A percentile compares a stretch with the other conserved stretches of the same genome.
phyloP scores from a whole-genome alignment of 1,140 invertebrate species.

The Nomia melanderi region DNA sequence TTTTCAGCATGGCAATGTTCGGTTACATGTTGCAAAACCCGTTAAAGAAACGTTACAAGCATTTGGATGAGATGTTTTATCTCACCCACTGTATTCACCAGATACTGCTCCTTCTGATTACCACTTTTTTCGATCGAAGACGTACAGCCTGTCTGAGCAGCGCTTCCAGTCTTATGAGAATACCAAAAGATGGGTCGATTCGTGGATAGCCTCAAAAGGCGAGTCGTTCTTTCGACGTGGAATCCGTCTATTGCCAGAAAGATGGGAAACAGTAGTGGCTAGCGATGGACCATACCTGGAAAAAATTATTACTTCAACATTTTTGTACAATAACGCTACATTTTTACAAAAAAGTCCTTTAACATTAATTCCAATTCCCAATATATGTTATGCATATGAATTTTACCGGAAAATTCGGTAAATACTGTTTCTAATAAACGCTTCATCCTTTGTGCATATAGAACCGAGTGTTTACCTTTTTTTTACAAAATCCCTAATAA shows the following conservation, averaged over 20 bases:
- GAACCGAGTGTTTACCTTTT: too few species aligned
- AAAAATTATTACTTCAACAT: too few species aligned
- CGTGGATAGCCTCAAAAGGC: not conserved
- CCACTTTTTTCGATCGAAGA: not conserved
- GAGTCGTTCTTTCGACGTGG: not conserved
- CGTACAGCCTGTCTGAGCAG: not conserved
- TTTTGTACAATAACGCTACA: too few species aligned
- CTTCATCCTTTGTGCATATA: too few species aligned
- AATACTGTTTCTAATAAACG: too few species aligned
- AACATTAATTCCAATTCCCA: too few species aligned
- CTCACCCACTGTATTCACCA: constrained; percentile 26
- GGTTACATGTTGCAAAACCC: too few species aligned
- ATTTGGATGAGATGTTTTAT: constrained; percentile 3
- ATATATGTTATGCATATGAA: too few species aligned
- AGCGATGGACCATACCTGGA: too few species aligned
- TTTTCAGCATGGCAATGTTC: constrained; percentile 59
- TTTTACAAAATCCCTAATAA: too few species aligned
- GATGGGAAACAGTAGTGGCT: not conserved
- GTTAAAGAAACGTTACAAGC: constrained; percentile 9
- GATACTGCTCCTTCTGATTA: constrained; percentile 16
- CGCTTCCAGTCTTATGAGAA: not conserved
- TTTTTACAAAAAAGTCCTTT: too few species aligned
- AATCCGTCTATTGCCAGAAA: not conserved
- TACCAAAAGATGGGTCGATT: not conserved
- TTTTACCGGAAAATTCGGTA: too few species aligned